These are phyloP conservation scores for Arremon aurantiirostris DNA, from an alignment of 2,797 vertebrate species.

Conservation along the genomic window DNA sequence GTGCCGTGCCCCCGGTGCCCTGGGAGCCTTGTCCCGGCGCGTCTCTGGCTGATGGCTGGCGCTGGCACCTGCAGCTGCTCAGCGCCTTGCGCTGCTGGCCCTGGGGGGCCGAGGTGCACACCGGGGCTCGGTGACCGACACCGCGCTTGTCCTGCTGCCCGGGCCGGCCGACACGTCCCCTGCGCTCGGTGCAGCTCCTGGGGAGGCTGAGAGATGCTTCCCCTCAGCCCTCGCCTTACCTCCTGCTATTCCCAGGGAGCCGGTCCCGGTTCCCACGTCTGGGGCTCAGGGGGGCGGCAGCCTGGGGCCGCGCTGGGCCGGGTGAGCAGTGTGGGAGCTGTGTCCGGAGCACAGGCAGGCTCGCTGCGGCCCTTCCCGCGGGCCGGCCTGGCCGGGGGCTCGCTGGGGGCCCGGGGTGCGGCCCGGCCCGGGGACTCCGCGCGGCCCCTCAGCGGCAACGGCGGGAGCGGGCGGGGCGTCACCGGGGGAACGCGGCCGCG, in stretches of 20 bases:
- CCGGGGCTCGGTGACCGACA: rapidly evolving
- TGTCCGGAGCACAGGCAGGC: rapidly evolving
- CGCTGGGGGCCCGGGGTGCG: too few relatives aligned
- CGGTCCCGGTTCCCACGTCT: not conserved
- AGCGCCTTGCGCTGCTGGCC: not conserved
- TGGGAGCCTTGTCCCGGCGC: not conserved
- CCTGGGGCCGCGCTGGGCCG: not conserved
- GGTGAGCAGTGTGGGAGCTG: rapidly evolving
- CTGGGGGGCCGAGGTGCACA: not conserved
- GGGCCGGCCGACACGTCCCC: not conserved
- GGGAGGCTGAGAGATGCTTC: not conserved
- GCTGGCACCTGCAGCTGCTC: not conserved
- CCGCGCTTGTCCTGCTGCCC: rapidly evolving
- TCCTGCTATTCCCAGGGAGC: too few relatives aligned
- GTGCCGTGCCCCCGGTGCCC: not conserved
- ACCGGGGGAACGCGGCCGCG: not conserved
- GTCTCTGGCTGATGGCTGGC: not conserved
- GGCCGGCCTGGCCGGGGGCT: not conserved
- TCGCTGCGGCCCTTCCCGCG: not conserved
- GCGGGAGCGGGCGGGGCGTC: not conserved
- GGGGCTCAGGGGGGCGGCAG: not conserved
- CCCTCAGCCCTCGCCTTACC: not conserved
- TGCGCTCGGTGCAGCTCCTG: not conserved
- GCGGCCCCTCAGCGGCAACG: not conserved
- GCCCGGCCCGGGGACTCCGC: not conserved